These are phyloP conservation scores for Pycnomerus fuliginosus DNA, from an alignment of 2,888 invertebrate genomes.

Conservation along the genomic window DNA sequence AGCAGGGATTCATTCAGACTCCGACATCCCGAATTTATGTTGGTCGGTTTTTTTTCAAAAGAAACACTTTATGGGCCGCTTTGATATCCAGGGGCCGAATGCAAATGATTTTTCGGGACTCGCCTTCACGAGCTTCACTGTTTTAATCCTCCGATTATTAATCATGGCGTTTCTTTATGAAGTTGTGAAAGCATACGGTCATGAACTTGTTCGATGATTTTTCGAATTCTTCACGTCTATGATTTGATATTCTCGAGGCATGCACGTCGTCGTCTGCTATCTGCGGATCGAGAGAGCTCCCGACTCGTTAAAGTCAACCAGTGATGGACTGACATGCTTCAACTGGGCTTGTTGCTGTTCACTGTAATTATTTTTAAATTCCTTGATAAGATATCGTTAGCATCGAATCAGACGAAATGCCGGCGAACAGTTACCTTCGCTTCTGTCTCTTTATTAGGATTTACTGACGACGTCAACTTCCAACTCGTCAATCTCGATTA, in stretches of 20 bases:
- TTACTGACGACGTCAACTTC: slow-evolving; percentile 31
- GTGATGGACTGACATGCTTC: slow-evolving; percentile 49
- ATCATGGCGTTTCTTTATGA: background rate
- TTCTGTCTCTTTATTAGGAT: slow-evolving; percentile 42
- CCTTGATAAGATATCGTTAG: slow-evolving; percentile 50
- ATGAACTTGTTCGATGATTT: slow-evolving; percentile 11
- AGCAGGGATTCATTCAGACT: slow-evolving; percentile 12
- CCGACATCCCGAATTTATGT: slow-evolving; percentile 15
- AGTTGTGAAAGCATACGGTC: background rate
- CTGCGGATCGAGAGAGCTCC: slow-evolving; percentile 24
- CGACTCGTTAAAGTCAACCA: slow-evolving; percentile 40
- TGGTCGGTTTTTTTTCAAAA: slow-evolving; percentile 15
- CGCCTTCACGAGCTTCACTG: no score
- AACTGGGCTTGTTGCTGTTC: slow-evolving; percentile 38
- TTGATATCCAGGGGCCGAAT: slow-evolving; percentile 16
- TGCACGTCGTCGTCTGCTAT: slow-evolving; percentile 20
- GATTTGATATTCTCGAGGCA: slow-evolving; percentile 24
- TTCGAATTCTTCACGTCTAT: slow-evolving; percentile 20
- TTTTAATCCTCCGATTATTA: no score
- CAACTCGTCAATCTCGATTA: slow-evolving; percentile 10
- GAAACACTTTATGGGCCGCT: slow-evolving; percentile 11
- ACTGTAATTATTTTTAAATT: slow-evolving; percentile 52
- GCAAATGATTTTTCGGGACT: no score
- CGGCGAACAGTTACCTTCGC: slow-evolving; percentile 28
- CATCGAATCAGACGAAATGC: slow-evolving; percentile 42